A percentile compares a stretch with the other conserved stretches of the same genome.
Evolutionary conservation across 2,113 vertebrate species (phyloP).

Genomic region (Callithrix jacchus): DNA sequence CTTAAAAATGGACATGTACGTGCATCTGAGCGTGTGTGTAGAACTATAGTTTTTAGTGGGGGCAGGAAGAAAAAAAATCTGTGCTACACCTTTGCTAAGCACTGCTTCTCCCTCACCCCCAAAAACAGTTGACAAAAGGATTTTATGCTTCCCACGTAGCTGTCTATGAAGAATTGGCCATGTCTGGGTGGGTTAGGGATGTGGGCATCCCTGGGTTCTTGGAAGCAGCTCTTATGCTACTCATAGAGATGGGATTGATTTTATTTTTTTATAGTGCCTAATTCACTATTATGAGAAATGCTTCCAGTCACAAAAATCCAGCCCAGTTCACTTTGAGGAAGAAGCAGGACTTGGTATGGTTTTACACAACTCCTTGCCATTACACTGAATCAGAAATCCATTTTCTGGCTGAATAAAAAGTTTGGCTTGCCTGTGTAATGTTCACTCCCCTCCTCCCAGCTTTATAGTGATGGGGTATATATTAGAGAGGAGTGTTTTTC

Average conservation of each 20-base stretch:
- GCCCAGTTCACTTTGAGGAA: not conserved
- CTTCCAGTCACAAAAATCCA: not conserved
- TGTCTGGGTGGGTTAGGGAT: not conserved
- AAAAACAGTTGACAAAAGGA: not conserved
- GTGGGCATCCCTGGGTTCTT: not conserved
- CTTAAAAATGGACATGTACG: not conserved
- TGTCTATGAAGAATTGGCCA: not conserved
- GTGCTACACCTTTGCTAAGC: not conserved
- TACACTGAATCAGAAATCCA: not conserved
- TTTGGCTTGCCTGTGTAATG: not conserved
- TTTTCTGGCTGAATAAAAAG: not conserved
- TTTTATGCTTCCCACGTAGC: not conserved
- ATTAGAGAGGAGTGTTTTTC: not conserved
- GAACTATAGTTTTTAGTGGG: not conserved
- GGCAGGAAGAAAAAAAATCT: not conserved
- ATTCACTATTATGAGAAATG: not conserved
- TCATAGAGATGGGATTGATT: not conserved
- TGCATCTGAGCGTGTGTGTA: not conserved
- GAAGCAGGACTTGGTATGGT: not conserved
- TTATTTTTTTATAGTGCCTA: constrained; percentile 11
- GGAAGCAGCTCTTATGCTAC: not conserved
- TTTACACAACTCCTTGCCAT: not conserved
- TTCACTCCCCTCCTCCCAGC: too few relatives aligned
- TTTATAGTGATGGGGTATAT: fast-evolving
- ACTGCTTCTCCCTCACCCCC: too few relatives aligned